A percentile compares a stretch with the other conserved stretches of the same genome.
These are phyloP conservation scores for Pterocles orientalis DNA, from an alignment of 2,113 vertebrate genomes.

Conservation along the genomic window DNA sequence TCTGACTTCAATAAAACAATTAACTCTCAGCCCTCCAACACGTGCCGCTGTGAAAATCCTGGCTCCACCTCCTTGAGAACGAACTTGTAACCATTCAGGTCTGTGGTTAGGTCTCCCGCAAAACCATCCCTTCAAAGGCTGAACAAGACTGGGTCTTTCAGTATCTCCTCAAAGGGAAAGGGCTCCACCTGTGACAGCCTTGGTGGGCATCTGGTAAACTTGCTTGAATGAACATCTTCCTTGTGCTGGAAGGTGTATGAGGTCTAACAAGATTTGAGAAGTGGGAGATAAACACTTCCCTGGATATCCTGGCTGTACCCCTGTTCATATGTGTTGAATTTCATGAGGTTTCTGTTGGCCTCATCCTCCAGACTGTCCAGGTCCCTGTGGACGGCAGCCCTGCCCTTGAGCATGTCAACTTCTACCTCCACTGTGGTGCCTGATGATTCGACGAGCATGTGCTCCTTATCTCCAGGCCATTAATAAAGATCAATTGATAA, in stretches of 20 bases:
- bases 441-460: fast-evolving
- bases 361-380: neutral
- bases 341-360: neutral
- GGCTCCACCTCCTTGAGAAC: neutral
- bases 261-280: neutral
- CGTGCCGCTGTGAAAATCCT: neutral
- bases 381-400: neutral
- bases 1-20: neutral
- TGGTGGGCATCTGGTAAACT: neutral
- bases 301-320: neutral
- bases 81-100: neutral
- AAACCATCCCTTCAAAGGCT: neutral
- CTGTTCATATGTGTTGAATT: neutral
- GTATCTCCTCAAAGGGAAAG: neutral
- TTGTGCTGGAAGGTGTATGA: neutral
- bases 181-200: neutral
- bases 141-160: neutral
- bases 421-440: neutral
- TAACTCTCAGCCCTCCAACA: neutral
- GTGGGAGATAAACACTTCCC: neutral
- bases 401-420: neutral
- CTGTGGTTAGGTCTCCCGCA: neutral
- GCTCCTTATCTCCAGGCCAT: neutral
- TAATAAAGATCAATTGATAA: neutral
- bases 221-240: neutral